Percentiles rank a stretch among this genome's conserved stretches.
phyloP scores from a whole-genome alignment of 2,113 vertebrate genomes.

The Glareola pratincola region DNA sequence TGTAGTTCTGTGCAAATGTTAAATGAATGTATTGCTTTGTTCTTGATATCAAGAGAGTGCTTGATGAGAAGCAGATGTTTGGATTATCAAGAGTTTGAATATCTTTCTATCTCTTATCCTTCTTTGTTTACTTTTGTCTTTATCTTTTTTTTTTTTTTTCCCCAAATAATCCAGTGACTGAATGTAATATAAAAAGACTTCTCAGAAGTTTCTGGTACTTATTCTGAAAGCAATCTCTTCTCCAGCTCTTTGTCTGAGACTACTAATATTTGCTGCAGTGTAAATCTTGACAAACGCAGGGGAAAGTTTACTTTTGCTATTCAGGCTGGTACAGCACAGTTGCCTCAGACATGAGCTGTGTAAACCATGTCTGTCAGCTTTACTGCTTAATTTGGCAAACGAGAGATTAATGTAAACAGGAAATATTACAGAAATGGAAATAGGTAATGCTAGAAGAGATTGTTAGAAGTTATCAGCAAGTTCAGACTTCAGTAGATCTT shows the following conservation, averaged over 20 bases:
- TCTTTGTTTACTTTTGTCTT: conserved; percentile 52
- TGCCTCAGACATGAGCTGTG: conserved; percentile 31
- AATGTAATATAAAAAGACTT: conserved; percentile 36
- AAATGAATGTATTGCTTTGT: conserved; percentile 11
- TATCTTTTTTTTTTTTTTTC: conserved; percentile 45
- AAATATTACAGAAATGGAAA: conserved; percentile 33
- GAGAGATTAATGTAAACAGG: conserved; percentile 14
- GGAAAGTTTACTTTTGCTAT: conserved; percentile 25
- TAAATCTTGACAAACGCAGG: neutral
- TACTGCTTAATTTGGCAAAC: conserved; percentile 44
- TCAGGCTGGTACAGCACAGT: neutral
- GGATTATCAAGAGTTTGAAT: conserved; percentile 59
- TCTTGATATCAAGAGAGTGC: conserved; percentile 18
- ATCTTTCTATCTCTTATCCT: conserved; percentile 2
- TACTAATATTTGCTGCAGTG: conserved; percentile 34
- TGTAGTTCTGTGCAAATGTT: neutral
- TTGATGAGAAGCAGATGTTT: conserved; percentile 67
- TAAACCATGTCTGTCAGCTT: conserved; percentile 40
- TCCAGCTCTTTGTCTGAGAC: conserved; percentile 21
- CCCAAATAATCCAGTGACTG: conserved; percentile 34
- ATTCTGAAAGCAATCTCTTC: conserved; percentile 16
- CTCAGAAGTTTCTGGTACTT: conserved; percentile 59
- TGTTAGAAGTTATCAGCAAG: neutral
- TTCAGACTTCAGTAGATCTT: neutral
- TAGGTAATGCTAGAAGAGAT: neutral